Conservation (phyloP, 2,113 vertebrate genomes). For the Rhinolophus sinicus region DNA sequence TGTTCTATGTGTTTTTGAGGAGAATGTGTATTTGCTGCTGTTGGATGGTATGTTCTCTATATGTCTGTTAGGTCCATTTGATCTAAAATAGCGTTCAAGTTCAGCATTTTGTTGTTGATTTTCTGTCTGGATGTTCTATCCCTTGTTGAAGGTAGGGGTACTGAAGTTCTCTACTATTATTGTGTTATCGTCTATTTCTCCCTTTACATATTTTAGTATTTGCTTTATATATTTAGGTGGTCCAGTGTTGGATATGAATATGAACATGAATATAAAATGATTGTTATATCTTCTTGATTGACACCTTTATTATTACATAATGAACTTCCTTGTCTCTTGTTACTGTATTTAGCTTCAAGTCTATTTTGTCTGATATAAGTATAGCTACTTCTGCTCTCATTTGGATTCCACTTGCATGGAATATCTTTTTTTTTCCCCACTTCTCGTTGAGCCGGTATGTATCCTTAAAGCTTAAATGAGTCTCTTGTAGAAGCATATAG, state of each 20-base stretch:
- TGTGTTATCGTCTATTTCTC: not conserved
- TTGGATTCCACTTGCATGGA: not conserved
- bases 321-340: not conserved
- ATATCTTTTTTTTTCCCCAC: not conserved
- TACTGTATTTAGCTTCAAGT: not conserved
- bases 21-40: not conserved
- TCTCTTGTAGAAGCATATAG: not conserved
- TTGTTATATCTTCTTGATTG: not conserved
- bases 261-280: too few species aligned
- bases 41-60: not conserved
- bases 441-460: not conserved
- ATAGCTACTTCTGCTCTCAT: not conserved
- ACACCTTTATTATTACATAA: not conserved
- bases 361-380: not conserved
- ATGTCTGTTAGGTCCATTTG: not conserved
- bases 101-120: not conserved
- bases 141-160: not conserved
- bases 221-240: not conserved
- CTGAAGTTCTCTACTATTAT: not conserved
- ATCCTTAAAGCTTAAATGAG: not conserved
- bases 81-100: not conserved
- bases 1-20: not conserved
- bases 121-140: not conserved
- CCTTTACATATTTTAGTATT: not conserved
- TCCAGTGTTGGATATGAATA: not conserved